phyloP scores from a whole-genome alignment of 2,113 vertebrate genomes.

The Halcyon senegalensis region DNA sequence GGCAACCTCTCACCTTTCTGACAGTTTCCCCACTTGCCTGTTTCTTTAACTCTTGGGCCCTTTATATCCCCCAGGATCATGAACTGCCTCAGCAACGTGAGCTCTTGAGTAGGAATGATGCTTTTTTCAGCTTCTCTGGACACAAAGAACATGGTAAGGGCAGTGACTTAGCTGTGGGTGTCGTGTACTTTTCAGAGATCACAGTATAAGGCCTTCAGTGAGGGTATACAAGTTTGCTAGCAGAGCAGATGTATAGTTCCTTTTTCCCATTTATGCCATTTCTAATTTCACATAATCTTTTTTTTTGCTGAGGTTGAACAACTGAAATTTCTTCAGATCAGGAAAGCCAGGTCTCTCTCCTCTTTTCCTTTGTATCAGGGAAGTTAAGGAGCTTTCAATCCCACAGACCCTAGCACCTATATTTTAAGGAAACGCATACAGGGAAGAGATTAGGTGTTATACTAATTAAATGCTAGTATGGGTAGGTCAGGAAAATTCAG shows the following conservation, averaged over 20 bases:
- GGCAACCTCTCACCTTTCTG: background rate
- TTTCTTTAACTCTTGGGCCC: background rate
- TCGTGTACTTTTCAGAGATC: background rate
- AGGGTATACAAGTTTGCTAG: accelerated
- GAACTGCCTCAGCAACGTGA: background rate
- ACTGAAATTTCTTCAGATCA: background rate
- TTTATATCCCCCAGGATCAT: background rate
- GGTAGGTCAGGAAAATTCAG: background rate
- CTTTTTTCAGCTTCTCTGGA: background rate
- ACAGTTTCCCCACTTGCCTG: background rate
- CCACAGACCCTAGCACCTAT: background rate
- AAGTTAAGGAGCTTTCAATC: background rate
- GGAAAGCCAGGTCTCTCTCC: background rate
- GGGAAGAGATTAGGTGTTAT: background rate
- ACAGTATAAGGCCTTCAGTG: background rate
- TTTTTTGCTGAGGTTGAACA: background rate
- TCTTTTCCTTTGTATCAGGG: background rate
- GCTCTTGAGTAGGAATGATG: background rate
- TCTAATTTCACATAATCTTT: background rate
- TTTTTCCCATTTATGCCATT: background rate
- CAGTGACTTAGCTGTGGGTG: background rate
- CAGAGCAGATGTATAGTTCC: background rate
- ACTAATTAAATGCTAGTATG: background rate
- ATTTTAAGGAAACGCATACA: background rate
- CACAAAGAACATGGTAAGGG: background rate